A percentile compares a stretch with the other conserved stretches of the same genome.
Evolutionary conservation across 2,888 invertebrate species (phyloP).

Genomic region (Dione juno): DNA sequence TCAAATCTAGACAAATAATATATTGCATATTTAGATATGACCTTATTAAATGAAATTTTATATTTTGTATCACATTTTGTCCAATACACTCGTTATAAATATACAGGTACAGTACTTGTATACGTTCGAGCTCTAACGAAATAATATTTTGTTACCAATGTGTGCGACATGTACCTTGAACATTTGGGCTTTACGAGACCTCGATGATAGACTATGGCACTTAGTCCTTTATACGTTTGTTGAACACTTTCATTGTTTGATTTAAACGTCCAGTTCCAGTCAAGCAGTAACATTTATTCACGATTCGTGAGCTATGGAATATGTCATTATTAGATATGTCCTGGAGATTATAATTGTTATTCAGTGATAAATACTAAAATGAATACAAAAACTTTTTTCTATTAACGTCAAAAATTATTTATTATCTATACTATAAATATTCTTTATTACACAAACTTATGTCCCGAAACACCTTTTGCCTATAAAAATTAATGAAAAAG

Average conservation of each 20-base stretch:
- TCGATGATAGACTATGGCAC: constrained; percentile 37
- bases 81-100: neutral
- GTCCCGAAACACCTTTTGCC: too few species aligned
- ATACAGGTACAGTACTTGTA: too few species aligned
- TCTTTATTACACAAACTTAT: too few species aligned
- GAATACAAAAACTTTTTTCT: too few species aligned
- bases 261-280: constrained; percentile 16
- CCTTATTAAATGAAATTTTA: too few species aligned
- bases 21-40: too few species aligned
- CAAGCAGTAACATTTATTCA: constrained; percentile 13
- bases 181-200: constrained; percentile 39
- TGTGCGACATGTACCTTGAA: constrained; percentile 31
- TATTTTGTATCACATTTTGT: neutral
- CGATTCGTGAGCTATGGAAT: constrained; percentile 3
- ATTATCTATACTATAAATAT: too few species aligned
- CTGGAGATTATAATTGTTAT: neutral
- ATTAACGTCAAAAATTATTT: too few species aligned
- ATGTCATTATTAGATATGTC: neutral
- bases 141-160: constrained; percentile 27
- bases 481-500: too few species aligned
- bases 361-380: neutral
- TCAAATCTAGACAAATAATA: too few species aligned
- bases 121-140: constrained; percentile 13
- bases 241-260: constrained; percentile 36
- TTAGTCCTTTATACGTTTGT: constrained; percentile 35